Evolutionary conservation across 2,113 vertebrate species (phyloP).

Genomic region (Tauraco erythrolophus): DNA sequence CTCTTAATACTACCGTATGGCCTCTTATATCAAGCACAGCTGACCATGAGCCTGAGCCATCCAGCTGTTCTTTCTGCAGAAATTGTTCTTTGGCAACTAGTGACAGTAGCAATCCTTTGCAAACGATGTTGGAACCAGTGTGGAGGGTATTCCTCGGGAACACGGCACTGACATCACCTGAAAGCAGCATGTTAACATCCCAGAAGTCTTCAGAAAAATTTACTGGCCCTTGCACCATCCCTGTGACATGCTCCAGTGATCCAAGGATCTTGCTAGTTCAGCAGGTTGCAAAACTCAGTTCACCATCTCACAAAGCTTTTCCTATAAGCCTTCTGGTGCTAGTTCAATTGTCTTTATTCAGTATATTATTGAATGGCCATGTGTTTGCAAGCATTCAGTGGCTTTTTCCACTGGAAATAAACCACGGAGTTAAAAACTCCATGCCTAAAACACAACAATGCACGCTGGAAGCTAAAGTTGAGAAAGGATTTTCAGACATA

Average conservation of each 20-base stretch:
- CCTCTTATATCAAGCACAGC: neutral
- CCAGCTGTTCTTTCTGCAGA: neutral
- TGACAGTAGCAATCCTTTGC: neutral
- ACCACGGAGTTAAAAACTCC: neutral
- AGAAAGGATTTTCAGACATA: neutral
- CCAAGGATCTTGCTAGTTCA: neutral
- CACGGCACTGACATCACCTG: neutral
- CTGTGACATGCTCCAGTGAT: neutral
- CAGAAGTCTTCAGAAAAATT: neutral
- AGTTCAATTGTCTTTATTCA: neutral
- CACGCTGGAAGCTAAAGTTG: neutral
- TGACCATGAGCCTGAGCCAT: neutral
- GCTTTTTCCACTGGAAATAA: neutral
- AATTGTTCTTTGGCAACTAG: neutral
- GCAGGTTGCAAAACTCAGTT: neutral
- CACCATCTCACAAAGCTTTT: neutral
- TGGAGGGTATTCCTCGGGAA: neutral
- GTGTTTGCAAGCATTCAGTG: neutral
- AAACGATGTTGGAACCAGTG: rapidly evolving
- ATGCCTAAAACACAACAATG: neutral
- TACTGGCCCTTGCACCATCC: neutral
- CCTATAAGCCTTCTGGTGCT: neutral
- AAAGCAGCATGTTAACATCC: neutral
- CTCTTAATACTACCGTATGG: neutral
- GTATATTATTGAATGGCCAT: neutral